Evolutionary conservation across 2,888 invertebrate species (phyloP).

Genomic region (Andrena fulva): DNA sequence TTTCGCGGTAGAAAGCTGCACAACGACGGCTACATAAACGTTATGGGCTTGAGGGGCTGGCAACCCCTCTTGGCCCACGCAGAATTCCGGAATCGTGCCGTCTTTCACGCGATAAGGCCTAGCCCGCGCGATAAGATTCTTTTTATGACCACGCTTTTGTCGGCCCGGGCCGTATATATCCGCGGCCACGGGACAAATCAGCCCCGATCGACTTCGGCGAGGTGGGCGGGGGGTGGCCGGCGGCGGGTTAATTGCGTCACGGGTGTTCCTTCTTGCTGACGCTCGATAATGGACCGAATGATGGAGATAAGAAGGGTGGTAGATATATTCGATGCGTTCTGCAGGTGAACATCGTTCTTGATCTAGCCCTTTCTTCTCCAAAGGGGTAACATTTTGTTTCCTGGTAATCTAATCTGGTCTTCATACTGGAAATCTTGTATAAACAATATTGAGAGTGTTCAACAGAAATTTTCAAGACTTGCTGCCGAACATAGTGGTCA

Average conservation of each 20-base stretch:
- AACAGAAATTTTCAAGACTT: no score
- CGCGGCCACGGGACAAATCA: conserved; percentile 61
- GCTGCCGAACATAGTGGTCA: no score
- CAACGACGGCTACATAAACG: conserved; percentile 65
- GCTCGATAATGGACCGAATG: conserved; percentile 13
- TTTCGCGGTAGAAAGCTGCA: conserved; percentile 45
- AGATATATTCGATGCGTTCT: not conserved
- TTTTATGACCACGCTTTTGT: conserved; percentile 64
- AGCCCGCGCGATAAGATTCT: conserved; percentile 67
- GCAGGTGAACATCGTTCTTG: no score
- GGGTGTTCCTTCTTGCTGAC: conserved; percentile 17
- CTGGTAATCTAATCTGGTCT: no score
- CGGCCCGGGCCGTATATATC: conserved; percentile 56
- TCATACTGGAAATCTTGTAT: no score
- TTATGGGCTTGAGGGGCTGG: conserved; percentile 71
- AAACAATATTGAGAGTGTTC: no score
- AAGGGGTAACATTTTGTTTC: conserved; percentile 2
- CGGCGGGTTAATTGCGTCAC: conserved; percentile 46
- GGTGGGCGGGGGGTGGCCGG: not conserved
- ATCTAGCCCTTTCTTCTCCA: no score
- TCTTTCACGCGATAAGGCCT: conserved; percentile 71
- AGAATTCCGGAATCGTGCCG: conserved; percentile 69
- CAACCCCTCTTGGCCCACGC: conserved; percentile 54
- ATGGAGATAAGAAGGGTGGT: not conserved
- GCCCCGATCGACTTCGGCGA: conserved; percentile 7